Conservation (phyloP, 2,888 invertebrate species). For the Mycalesis mineus region DNA sequence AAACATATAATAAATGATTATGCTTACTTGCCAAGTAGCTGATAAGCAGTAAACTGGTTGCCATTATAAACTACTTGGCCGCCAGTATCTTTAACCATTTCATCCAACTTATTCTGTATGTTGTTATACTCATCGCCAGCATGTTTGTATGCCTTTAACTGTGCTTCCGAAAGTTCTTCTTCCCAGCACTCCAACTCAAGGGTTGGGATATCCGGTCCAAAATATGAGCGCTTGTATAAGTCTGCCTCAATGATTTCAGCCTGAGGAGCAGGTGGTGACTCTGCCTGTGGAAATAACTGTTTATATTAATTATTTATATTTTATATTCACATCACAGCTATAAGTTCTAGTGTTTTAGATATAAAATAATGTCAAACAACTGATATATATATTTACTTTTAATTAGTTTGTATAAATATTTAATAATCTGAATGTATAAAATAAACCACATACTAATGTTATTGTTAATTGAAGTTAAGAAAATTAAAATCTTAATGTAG, state of each 20-base stretch:
- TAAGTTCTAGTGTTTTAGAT: too few species aligned
- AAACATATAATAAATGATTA: too few species aligned
- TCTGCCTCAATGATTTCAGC: conserved; percentile 72
- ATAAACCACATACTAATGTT: too few species aligned
- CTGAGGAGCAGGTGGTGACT: conserved; percentile 44
- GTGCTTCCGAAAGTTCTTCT: conserved; percentile 83
- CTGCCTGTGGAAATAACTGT: conserved; percentile 25
- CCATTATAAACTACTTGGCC: conserved; percentile 83
- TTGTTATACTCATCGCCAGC: conserved; percentile 83
- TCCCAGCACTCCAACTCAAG: conserved; percentile 84
- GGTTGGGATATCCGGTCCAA: conserved; percentile 73
- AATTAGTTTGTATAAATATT: too few species aligned
- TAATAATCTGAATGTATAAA: too few species aligned
- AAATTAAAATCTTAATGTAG: too few species aligned
- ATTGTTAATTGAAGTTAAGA: too few species aligned
- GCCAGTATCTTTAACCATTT: conserved; percentile 76
- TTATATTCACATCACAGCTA: too few species aligned
- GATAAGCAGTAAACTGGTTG: conserved; percentile 81
- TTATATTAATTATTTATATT: too few species aligned
- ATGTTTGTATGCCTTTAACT: conserved; percentile 80
- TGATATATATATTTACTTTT: too few species aligned
- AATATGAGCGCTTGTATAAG: conserved; percentile 68
- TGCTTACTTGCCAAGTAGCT: conserved; percentile 78
- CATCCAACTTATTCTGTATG: conserved; percentile 79
- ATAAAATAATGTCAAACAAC: too few species aligned